phyloP scores from a whole-genome alignment of 2,888 invertebrate genomes.

The Ophioninae sp. region DNA sequence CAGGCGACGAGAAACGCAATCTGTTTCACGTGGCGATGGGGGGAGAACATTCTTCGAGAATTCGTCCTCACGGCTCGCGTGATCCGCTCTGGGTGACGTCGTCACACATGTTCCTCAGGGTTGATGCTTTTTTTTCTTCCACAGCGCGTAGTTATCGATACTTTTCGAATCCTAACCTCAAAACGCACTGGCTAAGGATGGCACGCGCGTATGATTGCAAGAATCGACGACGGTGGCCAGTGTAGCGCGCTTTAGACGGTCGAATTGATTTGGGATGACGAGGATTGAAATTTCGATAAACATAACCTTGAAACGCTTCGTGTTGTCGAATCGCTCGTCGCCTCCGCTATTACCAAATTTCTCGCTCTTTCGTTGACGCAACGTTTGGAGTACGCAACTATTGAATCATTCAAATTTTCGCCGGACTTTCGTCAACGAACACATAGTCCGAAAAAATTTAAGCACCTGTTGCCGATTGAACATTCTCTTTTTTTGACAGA shows the following conservation, averaged over 20 bases:
- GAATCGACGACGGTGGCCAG: not conserved
- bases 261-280: not conserved
- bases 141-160: not conserved
- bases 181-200: not conserved
- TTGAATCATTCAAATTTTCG: not conserved
- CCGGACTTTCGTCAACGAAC: not conserved
- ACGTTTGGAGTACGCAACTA: not conserved
- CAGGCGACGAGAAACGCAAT: constrained; percentile 75
- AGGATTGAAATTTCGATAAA: not conserved
- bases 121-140: not conserved
- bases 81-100: not conserved
- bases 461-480: not conserved
- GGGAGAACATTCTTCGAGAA: constrained; percentile 70
- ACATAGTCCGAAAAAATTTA: not conserved
- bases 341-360: not conserved
- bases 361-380: not conserved
- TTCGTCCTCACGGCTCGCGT: not conserved
- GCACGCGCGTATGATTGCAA: not conserved
- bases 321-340: not conserved
- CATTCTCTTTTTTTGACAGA: too few species aligned
- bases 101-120: not conserved
- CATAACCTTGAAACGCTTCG: constrained; percentile 17
- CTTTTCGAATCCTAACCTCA: not conserved
- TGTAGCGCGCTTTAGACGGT: not conserved
- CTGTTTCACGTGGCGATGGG: constrained; percentile 78